These are phyloP conservation scores for Meloidogyne hapla DNA, from an alignment of 1,140 invertebrate species.

Conservation along the genomic window DNA sequence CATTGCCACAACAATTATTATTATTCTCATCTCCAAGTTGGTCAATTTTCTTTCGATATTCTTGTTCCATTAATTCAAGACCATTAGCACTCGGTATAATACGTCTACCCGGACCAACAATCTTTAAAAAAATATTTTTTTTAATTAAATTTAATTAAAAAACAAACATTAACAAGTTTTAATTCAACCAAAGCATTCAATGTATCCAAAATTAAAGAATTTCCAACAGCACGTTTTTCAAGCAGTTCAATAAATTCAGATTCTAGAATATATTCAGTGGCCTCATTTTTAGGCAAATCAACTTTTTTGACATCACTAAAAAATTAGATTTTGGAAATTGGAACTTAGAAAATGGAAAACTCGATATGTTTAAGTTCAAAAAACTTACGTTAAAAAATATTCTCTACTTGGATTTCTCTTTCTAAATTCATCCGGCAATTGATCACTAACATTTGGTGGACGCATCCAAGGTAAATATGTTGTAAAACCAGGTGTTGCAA, in stretches of 20 bases:
- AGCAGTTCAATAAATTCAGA: not conserved
- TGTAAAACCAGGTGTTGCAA: not conserved
- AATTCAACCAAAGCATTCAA: not conserved
- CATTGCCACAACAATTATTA: not conserved
- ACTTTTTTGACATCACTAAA: not conserved
- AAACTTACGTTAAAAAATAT: not conserved
- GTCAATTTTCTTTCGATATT: not conserved
- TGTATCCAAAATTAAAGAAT: conserved; percentile 1
- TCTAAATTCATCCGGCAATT: conserved; percentile 1
- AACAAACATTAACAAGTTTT: not conserved
- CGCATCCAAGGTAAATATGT: not conserved
- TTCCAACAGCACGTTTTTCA: conserved; percentile 1
- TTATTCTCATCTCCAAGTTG: not conserved
- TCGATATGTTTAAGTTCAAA: too few relatives aligned
- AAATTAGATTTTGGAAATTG: too few relatives aligned
- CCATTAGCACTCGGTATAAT: not conserved
- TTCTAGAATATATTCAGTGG: not conserved
- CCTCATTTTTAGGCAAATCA: not conserved
- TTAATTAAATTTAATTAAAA: not conserved
- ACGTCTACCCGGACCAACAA: not conserved
- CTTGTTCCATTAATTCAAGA: not conserved
- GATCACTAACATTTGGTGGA: not conserved
- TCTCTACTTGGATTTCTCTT: not conserved
- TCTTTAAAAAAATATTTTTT: conserved; percentile 4
- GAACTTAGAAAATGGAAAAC: too few relatives aligned